Percentiles rank a stretch among this genome's conserved stretches.
Evolutionary conservation across 2,797 vertebrate genomes (phyloP).

Genomic region (Brotula barbata): DNA sequence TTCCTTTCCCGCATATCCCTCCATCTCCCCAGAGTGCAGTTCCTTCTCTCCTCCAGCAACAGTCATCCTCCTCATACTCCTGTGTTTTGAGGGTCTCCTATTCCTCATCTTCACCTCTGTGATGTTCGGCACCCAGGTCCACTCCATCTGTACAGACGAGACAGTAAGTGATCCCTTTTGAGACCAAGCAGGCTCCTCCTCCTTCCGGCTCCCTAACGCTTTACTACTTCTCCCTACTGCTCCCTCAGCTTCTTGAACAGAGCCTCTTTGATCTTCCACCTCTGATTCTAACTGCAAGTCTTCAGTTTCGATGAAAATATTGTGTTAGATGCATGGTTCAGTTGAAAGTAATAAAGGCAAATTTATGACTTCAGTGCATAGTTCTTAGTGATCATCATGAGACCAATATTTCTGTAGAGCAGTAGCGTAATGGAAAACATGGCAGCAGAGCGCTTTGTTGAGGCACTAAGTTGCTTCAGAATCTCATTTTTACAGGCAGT

Average conservation of each 20-base stretch:
- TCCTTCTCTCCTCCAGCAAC: conserved; percentile 96
- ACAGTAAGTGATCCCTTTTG: conserved; percentile 84
- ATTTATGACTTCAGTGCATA: neutral
- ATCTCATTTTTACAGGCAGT: too few relatives aligned
- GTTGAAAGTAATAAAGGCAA: conserved; percentile 12
- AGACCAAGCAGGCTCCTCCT: conserved; percentile 5
- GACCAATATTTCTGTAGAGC: neutral
- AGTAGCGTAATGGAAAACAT: too few relatives aligned
- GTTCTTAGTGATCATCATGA: neutral
- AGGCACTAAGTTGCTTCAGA: too few relatives aligned
- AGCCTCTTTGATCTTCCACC: neutral
- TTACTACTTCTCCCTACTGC: conserved; percentile 23
- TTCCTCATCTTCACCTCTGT: conserved; percentile 99
- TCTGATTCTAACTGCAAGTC: neutral
- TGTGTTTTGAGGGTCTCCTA: conserved; percentile 97
- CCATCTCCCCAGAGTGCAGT: conserved; percentile 89
- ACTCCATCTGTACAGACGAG: conserved; percentile 99
- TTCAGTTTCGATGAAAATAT: neutral
- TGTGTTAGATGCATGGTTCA: conserved; percentile 1
- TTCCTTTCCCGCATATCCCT: conserved; percentile 45
- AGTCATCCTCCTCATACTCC: conserved; percentile 96
- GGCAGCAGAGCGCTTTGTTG: too few relatives aligned
- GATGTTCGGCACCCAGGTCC: conserved; percentile 99
- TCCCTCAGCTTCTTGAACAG: conserved; percentile 21
- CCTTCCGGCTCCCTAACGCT: conserved; percentile 1